Percentiles rank a stretch among this genome's conserved stretches.
Evolutionary conservation across 2,797 vertebrate species (phyloP).

Genomic region (Esox lucius): DNA sequence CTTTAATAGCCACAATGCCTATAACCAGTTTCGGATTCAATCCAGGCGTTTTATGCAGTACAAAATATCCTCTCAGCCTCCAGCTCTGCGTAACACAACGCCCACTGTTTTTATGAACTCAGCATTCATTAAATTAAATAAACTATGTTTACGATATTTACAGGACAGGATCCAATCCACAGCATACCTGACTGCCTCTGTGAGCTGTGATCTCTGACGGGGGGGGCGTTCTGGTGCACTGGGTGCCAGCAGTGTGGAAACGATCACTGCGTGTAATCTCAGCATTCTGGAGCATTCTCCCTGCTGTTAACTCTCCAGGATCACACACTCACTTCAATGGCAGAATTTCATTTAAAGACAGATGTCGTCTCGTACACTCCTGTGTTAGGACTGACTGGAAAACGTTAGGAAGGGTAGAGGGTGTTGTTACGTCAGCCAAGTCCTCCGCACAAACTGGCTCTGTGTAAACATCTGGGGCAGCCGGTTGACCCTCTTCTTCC

Average conservation of each 20-base stretch:
- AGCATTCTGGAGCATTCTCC: background rate
- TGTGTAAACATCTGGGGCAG: conserved; percentile 12
- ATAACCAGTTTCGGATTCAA: too few species aligned
- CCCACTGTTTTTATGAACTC: conserved; percentile 12
- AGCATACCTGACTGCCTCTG: conserved; percentile 6
- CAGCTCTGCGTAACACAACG: conserved; percentile 21
- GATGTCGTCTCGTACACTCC: conserved; percentile 31
- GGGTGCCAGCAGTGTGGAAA: background rate
- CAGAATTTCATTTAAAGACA: conserved; percentile 21
- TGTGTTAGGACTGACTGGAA: conserved; percentile 54
- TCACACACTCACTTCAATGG: conserved; percentile 29
- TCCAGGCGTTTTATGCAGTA: conserved; percentile 32
- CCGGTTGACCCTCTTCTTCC: background rate
- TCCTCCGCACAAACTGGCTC: conserved; percentile 6
- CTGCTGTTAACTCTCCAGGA: background rate
- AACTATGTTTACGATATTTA: conserved; percentile 60
- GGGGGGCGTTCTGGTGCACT: conserved; percentile 20
- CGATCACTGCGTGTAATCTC: background rate
- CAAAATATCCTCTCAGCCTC: conserved; percentile 24
- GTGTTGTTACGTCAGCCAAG: conserved; percentile 19
- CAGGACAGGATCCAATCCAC: conserved; percentile 36
- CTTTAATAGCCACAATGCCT: too few species aligned
- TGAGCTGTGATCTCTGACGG: background rate
- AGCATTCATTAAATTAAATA: conserved; percentile 46
- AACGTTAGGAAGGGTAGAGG: conserved; percentile 46